These are phyloP conservation scores for Leptopilina myrica DNA, from an alignment of 2,888 invertebrate genomes.

Conservation along the genomic window DNA sequence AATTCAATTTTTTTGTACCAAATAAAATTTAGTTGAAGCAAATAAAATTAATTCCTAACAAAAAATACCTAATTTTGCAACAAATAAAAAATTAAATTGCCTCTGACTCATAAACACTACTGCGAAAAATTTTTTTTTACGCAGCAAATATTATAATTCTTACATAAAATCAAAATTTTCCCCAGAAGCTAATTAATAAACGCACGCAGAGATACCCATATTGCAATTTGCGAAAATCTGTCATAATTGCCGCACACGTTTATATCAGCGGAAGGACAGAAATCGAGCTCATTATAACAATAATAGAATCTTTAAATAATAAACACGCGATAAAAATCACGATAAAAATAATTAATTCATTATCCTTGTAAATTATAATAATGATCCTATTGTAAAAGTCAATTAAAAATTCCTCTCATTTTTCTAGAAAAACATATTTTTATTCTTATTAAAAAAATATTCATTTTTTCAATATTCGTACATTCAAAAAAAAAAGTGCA, in stretches of 20 bases:
- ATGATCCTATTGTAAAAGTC: neutral
- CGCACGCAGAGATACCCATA: neutral
- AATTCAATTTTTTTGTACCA: too few species aligned
- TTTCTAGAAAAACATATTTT: constrained; percentile 36
- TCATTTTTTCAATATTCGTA: neutral
- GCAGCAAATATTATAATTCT: neutral
- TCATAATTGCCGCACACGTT: constrained; percentile 3
- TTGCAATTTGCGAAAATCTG: neutral
- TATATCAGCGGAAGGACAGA: constrained; percentile 12
- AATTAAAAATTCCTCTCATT: neutral
- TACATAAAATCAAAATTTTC: constrained; percentile 8
- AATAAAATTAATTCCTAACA: too few species aligned
- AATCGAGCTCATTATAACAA: constrained; percentile 9
- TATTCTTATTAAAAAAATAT: constrained; percentile 26
- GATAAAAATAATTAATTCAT: constrained; percentile 22
- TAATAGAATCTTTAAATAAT: neutral
- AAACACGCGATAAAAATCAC: neutral
- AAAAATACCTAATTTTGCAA: too few species aligned
- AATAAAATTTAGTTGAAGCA: too few species aligned
- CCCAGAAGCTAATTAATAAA: neutral
- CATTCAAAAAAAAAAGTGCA: neutral
- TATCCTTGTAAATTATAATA: constrained; percentile 1
- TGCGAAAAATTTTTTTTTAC: too few species aligned
- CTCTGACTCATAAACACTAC: too few species aligned
- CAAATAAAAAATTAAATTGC: too few species aligned